Evolutionary conservation across 2,888 invertebrate species (phyloP), one percentile per base, ranked within the genome.

Genomic region (Polia nebulosa): DNA sequence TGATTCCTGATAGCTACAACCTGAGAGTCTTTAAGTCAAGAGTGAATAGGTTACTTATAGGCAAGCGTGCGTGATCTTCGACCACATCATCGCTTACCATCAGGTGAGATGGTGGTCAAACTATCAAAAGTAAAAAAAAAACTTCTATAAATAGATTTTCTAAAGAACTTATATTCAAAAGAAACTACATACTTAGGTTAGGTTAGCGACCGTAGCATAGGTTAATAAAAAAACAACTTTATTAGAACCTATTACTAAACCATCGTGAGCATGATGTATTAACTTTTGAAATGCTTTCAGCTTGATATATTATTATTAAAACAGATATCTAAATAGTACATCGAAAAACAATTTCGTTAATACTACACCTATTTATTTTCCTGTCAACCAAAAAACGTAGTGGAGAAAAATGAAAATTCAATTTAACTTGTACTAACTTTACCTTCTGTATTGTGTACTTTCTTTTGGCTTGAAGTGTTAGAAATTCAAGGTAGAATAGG

Each of bases 401-500:
- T 20, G 20, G 1, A 8, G 1, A 39, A 55, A 52, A 25, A 2
- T 11, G 0, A 39, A 51, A 52, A 27, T 45, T 41, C 9, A 2
- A 39, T 55, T 45, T 32, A n/a, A n/a, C n/a, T n/a, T n/a, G n/a
- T n/a, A n/a, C n/a, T 17, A 29, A 41, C 56, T 17, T 2, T 3
- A 51, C 5, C 29, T 1, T 27, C 3, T 32, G 9, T 60, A 13
- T 5, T 39, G 29, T 41, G 9, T 11, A 41, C 45, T 58, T 64
- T 53, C 8, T 71, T 64, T 41, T 20, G 13, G 25, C 63, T 49
- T 25, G 7, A 41, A 75, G 41, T 78, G 64, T 80, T 53, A 7
- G 45, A 80, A 69, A 72, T 80, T 75, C 75, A 80, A 80, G 80
- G 72, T 61, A 7, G 41, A 64, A 29, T 45, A 29, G 61, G 27